Conservation (phyloP, 2,888 invertebrate species). For the Chrysolina haemoptera region DNA sequence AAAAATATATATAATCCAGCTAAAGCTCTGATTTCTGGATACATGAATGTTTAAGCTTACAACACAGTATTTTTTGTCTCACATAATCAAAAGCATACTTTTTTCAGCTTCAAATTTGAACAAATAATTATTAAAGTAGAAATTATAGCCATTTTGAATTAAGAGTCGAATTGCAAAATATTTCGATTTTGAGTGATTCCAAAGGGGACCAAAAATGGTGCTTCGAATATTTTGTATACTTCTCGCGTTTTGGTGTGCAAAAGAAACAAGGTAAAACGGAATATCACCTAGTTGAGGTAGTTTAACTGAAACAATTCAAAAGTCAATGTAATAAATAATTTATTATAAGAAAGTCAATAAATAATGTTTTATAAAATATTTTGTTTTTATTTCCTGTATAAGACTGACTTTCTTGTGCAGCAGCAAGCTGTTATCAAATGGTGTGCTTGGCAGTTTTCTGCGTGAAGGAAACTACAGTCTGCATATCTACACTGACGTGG, state of each 20-base stretch:
- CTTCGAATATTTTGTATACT: conserved; percentile 8
- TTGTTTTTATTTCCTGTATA: conserved; percentile 32
- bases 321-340: conserved; percentile 42
- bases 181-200: background rate
- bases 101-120: no score
- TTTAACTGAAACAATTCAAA: conserved; percentile 28
- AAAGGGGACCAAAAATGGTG: conserved; percentile 12
- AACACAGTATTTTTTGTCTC: no score
- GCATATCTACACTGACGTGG: conserved; percentile 77
- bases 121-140: no score
- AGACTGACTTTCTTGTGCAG: conserved; percentile 68
- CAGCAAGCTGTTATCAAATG: conserved; percentile 82
- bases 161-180: no score
- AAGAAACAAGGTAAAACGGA: conserved; percentile 17
- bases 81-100: no score
- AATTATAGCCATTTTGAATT: no score
- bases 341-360: conserved; percentile 44
- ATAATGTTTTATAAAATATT: conserved; percentile 38
- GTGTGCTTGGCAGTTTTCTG: conserved; percentile 83
- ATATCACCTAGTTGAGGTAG: conserved; percentile 24
- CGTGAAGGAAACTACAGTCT: conserved; percentile 81
- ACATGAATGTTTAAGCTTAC: no score
- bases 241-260: conserved; percentile 4
- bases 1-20: no score
- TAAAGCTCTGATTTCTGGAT: no score